A percentile compares a stretch with the other conserved stretches of the same genome.
phyloP scores from a whole-genome alignment of 30 jellyfish, hydroid and myxozoan species.

The Hydractinia echinata region DNA sequence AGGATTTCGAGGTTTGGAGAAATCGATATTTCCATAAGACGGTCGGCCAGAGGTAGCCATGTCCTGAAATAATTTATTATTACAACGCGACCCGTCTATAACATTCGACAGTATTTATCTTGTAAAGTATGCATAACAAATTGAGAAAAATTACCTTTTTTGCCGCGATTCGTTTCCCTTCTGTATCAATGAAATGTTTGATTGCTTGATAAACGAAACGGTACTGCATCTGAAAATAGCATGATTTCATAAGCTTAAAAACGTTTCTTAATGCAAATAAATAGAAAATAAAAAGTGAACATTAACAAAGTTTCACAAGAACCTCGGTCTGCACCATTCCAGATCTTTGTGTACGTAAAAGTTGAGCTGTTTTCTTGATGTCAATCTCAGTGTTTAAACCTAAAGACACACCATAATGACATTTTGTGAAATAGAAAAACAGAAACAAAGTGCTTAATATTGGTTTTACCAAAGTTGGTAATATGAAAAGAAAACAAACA shows the following conservation, averaged over 20 bases:
- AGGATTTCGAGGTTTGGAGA: neutral
- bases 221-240: slow-evolving; percentile 55
- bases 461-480: too few species aligned
- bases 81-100: neutral
- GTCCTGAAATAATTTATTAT: neutral
- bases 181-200: slow-evolving; percentile 39
- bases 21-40: slow-evolving; percentile 19
- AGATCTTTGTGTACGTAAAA: slow-evolving; percentile 80
- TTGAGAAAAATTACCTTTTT: slow-evolving; percentile 4
- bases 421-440: neutral
- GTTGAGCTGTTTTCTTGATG: slow-evolving; percentile 74
- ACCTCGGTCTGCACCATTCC: slow-evolving; percentile 99
- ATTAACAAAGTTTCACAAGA: neutral
- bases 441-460: neutral
- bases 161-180: slow-evolving; percentile 22
- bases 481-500: neutral
- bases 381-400: slow-evolving; percentile 88
- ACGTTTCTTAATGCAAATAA: neutral
- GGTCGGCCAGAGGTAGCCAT: slow-evolving; percentile 10
- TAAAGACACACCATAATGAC: neutral
- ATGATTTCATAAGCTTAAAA: neutral
- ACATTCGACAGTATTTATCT: neutral
- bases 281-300: neutral
- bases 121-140: neutral
- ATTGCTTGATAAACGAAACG: slow-evolving; percentile 68